Percentiles rank a stretch among this genome's conserved stretches.
Evolutionary conservation across 2,113 vertebrate genomes (phyloP).

Genomic region (Copsychus sechellarum): DNA sequence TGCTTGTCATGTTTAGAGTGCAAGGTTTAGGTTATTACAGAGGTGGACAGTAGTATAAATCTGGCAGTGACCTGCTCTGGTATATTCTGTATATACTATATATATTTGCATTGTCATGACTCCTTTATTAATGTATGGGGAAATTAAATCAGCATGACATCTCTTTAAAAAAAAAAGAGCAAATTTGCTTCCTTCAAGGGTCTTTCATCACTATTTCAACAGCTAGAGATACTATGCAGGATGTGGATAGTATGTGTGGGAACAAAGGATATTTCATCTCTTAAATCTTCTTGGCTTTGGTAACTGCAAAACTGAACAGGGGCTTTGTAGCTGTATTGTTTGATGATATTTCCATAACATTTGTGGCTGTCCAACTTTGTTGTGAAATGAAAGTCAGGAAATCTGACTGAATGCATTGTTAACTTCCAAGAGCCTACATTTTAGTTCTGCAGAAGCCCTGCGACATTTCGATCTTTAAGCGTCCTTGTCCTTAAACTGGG

Average conservation of each 20-base stretch:
- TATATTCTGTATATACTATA: background rate
- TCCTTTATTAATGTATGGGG: background rate
- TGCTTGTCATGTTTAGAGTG: background rate
- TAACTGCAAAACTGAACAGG: background rate
- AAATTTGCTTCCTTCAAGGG: background rate
- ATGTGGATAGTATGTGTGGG: background rate
- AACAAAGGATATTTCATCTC: background rate
- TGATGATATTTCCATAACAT: background rate
- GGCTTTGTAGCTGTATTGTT: background rate
- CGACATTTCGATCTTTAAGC: constrained; percentile 70
- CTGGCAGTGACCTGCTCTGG: background rate
- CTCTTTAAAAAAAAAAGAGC: background rate
- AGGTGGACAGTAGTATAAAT: background rate
- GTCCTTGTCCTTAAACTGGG: constrained; percentile 75
- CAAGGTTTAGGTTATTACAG: background rate
- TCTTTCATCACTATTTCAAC: background rate
- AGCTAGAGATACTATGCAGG: background rate
- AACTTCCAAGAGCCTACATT: constrained; percentile 49
- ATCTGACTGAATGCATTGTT: constrained; percentile 65
- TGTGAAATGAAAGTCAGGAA: constrained; percentile 63
- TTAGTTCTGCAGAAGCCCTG: constrained; percentile 79
- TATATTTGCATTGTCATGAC: background rate
- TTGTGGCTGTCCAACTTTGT: constrained; percentile 34
- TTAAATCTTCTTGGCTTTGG: background rate
- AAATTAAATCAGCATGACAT: background rate